Conservation (phyloP, 23 tunicate species). For the Botrylloides violaceus region DNA sequence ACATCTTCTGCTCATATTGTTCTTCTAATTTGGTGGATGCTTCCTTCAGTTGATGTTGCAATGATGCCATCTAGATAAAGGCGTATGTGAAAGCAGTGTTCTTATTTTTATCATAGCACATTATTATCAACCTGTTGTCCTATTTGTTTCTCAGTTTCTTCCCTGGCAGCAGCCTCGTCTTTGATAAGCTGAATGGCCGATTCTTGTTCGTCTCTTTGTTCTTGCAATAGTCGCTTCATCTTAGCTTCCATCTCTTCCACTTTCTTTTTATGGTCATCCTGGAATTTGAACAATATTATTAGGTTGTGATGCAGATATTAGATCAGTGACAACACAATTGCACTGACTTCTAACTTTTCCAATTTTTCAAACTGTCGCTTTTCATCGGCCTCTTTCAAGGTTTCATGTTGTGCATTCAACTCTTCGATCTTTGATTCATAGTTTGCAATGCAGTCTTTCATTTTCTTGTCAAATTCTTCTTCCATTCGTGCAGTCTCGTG, state of each 20-base stretch:
- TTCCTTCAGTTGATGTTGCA: conserved; percentile 16
- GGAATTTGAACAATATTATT: no score
- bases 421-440: neutral
- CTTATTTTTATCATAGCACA: no score
- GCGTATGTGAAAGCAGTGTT: no score
- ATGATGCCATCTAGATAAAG: neutral
- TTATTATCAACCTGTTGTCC: conserved; percentile 6
- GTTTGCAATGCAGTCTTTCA: neutral
- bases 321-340: no score
- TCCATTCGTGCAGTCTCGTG: neutral
- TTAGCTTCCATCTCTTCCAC: conserved; percentile 21
- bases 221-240: conserved; percentile 14
- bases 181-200: conserved; percentile 11
- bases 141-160: conserved; percentile 19
- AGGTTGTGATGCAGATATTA: no score
- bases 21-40: conserved; percentile 37
- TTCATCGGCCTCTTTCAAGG: no score
- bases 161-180: conserved; percentile 2
- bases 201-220: conserved; percentile 24
- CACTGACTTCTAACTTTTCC: no score
- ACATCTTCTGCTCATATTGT: conserved; percentile 24
- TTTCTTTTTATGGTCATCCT: neutral
- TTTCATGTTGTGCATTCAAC: neutral
- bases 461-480: neutral
- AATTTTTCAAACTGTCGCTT: no score